Evolutionary conservation across 2,113 vertebrate species (phyloP), one percentile per base, ranked within the genome.

Genomic region (Cyanoderma ruficeps): DNA sequence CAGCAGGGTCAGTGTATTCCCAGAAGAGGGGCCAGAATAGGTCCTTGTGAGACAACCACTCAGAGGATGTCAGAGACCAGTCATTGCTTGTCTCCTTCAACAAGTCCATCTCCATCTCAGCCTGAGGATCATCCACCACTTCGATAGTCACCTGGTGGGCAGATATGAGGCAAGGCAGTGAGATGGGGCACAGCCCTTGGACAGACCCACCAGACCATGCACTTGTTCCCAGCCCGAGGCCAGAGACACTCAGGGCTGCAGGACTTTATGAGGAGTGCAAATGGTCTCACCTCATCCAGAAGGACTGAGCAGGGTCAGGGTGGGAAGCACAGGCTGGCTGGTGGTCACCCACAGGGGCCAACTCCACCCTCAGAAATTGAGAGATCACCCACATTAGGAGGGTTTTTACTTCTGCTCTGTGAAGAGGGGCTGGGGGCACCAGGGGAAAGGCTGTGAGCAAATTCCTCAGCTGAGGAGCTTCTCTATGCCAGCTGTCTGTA

Each of bases 11-110:
- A 0, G 96, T 98, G 94, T 99, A 99, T 84, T 98, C 98, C 99
- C 98, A 99, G 95, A 99, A 99, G 69, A 99, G 98, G 1, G 99
- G 98, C 99, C 98, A 99, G 97, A 99, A 99, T 61, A 99, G 96
- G 87, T 99, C 98, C 93, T 98, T 98, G 93, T 98, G 96, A 8
- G 98, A 98, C 9, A 98, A 42, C 98, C 98, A 99, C 52, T 98
- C 98, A 19, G 98, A 97, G 28, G 98, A 96, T 1, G 88, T 94
- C 94, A 98, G 94, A n/a, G 98, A 98, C 99, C 98, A 98, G 80
- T 97, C 98, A 70, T 96, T 98, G 65, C 97, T 98, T 33, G 98
- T 97, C 67, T 99, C 98, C 28, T 98, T 98, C 91, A 98, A 88
- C 30, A 98, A 97, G 84, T 99, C 99, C 98, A 99, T 98, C 94